Evolutionary conservation across 2,113 vertebrate species (phyloP), one percentile per base, ranked within the genome.

Genomic region (Taurulus bubalis): DNA sequence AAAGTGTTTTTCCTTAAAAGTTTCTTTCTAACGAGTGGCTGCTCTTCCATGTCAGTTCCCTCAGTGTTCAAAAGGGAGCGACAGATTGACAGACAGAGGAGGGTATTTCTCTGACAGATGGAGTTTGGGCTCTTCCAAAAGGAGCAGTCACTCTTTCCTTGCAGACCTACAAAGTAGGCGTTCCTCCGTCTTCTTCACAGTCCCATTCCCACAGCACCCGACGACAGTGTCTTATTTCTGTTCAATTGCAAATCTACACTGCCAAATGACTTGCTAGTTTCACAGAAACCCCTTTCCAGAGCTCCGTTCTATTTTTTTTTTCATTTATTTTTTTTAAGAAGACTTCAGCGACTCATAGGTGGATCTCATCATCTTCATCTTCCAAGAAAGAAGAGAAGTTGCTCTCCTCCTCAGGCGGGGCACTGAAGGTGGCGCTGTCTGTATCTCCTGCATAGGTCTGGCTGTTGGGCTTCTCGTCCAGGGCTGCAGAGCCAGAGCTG

Each of bases 321-420:
- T 42, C 14, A 14, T 42, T 45, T 45, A 3, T 34, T 14, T 28
- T 28, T 65, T 70, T 62, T 81, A 26, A 51, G 24, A 18, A 12
- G 18, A 18, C 42, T 82, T 63, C 56, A 9, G 30, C 70, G 45
- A 80, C 80, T 95, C 96, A 99, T 89, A 99, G 96, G 0, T 94
- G 94, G 87, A 99, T 99, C 92, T 99, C 98, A 0, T 99, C 98
- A 0, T 99, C 98, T 72, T 97, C 96, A 24, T 99, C 97, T 0
- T 99, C 98, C 47, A 98, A 93, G 24, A 99, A 99, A 0, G 97
- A 97, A 82, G 98, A 98, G 89, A 98, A 98, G 85, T 95, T 96
- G 91, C 96, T 95, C 0, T 96, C 96, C 80, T 95, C 94, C 62
- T 90, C 93, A 3, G 88, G 92, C 0, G 93, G 90, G n/a, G 89